Conservation (phyloP, 1,140 invertebrate species). For the Thaumatotibia leucotreta region DNA sequence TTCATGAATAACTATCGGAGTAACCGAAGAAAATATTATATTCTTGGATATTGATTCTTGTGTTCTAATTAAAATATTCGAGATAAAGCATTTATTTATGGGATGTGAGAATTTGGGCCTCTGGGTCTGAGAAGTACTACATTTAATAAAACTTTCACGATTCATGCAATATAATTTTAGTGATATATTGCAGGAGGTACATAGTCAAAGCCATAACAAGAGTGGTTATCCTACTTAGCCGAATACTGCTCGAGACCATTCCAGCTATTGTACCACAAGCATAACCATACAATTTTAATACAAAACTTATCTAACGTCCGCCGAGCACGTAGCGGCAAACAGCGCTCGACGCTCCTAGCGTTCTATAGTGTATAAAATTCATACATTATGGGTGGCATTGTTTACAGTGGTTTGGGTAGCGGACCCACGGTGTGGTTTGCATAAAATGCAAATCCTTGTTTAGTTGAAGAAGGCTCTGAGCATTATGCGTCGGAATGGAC, state of each 20-base stretch:
- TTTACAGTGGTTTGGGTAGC: not conserved
- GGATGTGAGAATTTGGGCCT: too few relatives aligned
- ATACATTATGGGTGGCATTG: conserved; percentile 5
- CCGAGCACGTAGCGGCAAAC: not conserved
- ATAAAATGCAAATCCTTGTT: conserved; percentile 9
- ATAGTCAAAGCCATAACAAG: not conserved
- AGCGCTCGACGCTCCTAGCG: not conserved
- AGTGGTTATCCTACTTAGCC: not conserved
- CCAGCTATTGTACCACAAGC: not conserved
- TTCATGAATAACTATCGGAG: too few relatives aligned
- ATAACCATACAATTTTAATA: conserved; percentile 7
- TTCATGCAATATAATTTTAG: too few relatives aligned
- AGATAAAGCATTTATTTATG: too few relatives aligned
- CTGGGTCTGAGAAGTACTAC: too few relatives aligned
- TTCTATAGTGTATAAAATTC: conserved; percentile 5
- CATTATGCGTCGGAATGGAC: not conserved
- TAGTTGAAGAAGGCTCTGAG: not conserved
- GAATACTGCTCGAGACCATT: not conserved
- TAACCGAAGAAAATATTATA: too few relatives aligned
- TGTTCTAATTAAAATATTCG: too few relatives aligned
- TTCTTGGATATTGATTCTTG: too few relatives aligned
- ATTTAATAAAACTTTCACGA: too few relatives aligned
- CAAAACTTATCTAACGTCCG: conserved; percentile 5
- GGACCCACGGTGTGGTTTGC: not conserved
- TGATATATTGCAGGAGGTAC: not conserved